Evolutionary conservation across 2,888 invertebrate species (phyloP).

Genomic region (Hirtodrosophila histrioides): DNA sequence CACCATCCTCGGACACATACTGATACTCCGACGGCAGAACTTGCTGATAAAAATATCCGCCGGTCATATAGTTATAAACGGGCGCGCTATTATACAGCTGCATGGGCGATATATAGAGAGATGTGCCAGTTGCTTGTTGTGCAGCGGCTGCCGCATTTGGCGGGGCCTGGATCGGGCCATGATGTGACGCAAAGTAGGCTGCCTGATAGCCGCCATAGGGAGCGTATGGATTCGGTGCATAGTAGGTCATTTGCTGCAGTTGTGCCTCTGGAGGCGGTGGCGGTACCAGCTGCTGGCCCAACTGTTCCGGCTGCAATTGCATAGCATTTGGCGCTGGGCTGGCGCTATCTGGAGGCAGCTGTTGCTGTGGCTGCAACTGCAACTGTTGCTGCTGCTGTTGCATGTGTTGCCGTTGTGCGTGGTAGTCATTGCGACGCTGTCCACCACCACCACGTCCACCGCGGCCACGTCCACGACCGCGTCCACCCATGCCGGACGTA

Average conservation of each 20-base stretch:
- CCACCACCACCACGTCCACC: constrained; percentile 78
- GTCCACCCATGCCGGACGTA: constrained; percentile 55
- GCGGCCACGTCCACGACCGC: constrained; percentile 77
- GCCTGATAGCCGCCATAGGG: constrained; percentile 74
- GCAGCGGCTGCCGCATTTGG: constrained; percentile 69
- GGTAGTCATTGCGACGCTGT: constrained; percentile 80
- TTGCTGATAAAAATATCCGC: constrained; percentile 73
- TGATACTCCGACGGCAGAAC: constrained; percentile 81
- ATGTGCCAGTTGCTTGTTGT: constrained; percentile 83
- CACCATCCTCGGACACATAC: constrained; percentile 75
- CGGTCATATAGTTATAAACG: constrained; percentile 76
- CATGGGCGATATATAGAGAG: constrained; percentile 78
- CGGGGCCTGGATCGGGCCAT: constrained; percentile 71
- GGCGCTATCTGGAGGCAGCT: constrained; percentile 47
- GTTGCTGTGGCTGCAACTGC: constrained; percentile 63
- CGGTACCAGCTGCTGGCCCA: constrained; percentile 53
- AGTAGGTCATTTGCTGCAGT: constrained; percentile 62
- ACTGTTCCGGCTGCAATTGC: constrained; percentile 64
- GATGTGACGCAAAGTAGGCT: constrained; percentile 79
- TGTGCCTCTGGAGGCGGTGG: constrained; percentile 55
- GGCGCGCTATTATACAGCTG: constrained; percentile 75
- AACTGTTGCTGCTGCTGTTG: constrained; percentile 58
- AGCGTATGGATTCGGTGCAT: constrained; percentile 65
- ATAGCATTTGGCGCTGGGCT: constrained; percentile 53
- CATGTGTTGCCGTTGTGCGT: constrained; percentile 75